Evolutionary conservation across 2,888 invertebrate genomes (phyloP), one percentile per base, ranked within the genome.

Genomic region (Watsonalla cultraria): DNA sequence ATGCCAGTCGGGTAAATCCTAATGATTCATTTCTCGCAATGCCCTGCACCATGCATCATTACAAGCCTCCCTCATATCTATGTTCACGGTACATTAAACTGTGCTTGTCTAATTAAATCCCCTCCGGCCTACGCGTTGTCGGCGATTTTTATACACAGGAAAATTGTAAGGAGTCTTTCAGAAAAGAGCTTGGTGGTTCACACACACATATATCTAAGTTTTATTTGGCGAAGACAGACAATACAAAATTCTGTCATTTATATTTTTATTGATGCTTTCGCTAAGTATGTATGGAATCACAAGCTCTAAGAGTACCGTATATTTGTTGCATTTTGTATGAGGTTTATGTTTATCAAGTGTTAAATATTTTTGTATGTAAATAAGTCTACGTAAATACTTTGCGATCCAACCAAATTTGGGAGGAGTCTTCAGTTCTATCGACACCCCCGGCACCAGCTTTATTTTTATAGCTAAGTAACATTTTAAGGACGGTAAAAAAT

Each of bases 91-190:
- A 82, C 84, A 87, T 87, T 86, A 78, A 79, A 73, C 77, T 63
- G 73, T 66, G 76, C 75, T 74, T 75, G 82, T 81, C 82, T 85
- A 86, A 87, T 87, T 87, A 86, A 82, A 86, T 82, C 81, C 84
- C 83, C 80, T 75, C 68, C 59, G 66, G 74, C 70, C 69, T 66
- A 39, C 61, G 73, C 76, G 70, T 65, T 69, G 74, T 70, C 66
- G 65, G 68, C 68, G 64, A 72, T 78, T 80, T 80, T 79, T 78
- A 65, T 70, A 69, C 61, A 57, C 66, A 70, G 64, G 65, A 69
- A 72, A 74, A 73, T 72, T 66, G 64, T 72, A 70, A 77, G 65
- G 75, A 60, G 15, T 5, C 51, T 53, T 34, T 52, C 57, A 65
- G 51, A 64, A 51, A 46, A 35, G 13, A 14, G 14, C 11, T 8